A percentile compares a stretch with the other conserved stretches of the same genome.
These are phyloP conservation scores for Neopipo cinnamomea DNA, from an alignment of 2,113 vertebrate genomes.

Conservation along the genomic window DNA sequence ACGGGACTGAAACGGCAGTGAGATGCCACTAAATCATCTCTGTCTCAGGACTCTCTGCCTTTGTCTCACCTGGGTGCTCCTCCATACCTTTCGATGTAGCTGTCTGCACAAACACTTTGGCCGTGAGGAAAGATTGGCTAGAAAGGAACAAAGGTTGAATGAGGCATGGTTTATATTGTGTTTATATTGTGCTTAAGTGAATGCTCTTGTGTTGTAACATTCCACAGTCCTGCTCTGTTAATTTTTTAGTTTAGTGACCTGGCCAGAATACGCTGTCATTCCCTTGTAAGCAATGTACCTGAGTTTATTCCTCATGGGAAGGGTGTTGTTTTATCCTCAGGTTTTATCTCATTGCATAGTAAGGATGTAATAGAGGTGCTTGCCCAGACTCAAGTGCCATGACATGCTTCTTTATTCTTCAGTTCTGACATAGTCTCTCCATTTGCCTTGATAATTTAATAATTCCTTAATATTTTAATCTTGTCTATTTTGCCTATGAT, in stretches of 20 bases:
- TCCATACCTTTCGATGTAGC: background rate
- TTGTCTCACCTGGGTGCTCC: background rate
- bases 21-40: background rate
- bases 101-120: background rate
- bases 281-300: background rate
- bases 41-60: background rate
- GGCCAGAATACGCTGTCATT: background rate
- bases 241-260: background rate
- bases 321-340: background rate
- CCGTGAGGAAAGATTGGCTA: background rate
- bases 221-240: background rate
- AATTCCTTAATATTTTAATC: background rate
- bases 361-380: background rate
- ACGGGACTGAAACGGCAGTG: background rate
- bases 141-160: background rate
- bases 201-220: background rate
- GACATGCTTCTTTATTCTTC: background rate
- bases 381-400: background rate
- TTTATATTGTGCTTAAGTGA: background rate
- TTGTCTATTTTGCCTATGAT: background rate
- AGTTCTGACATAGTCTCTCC: background rate
- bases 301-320: background rate
- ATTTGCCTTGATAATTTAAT: background rate
- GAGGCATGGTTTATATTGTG: background rate
- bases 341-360: background rate